Evolutionary conservation across 2,797 vertebrate species (phyloP), one percentile per base, ranked within the genome.

Genomic region (Eulemur mongoz): DNA sequence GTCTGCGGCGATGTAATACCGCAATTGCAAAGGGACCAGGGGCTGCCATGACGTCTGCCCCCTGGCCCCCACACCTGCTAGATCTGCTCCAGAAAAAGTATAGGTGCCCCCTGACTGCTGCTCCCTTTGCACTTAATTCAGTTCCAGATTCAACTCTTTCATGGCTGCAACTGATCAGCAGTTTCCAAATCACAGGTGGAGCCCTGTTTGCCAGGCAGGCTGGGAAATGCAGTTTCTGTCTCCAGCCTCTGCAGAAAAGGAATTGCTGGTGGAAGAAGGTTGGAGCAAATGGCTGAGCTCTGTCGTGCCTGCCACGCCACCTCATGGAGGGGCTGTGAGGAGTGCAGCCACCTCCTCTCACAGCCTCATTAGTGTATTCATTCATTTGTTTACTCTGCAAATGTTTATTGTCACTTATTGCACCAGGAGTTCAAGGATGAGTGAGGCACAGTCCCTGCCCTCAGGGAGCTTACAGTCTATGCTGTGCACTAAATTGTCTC

Each of bases 61-160:
- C 38, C 1, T 30, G 20, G 10, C 35, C 48, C 17, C 30, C 20
- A 14, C 10, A 32, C 43, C 35, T 40, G 27, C 45, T 52, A 27
- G 30, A 27, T 65, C 9, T 20, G 5, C 57, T 35, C 1, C 2
- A 45, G 10, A 40, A 17, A 12, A 52, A n/a, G 23, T 18, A 32
- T 4, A 35, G 54, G 17, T 40, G 17, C 5, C 1, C 13, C 23
- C 22, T 0, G 0, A 63, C 43, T n/a, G 43, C 50, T 0, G 0
- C 54, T 61, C 30, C 23, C 54, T 72, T 35, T 32, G 40, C 73
- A 18, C 38, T 15, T 54, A 27, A 40, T 73, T 18, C 35, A n/a
- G 17, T 35, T 76, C 43, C 30, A 43, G 50, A 38, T n/a, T 61
- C 65, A 69, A 0, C 7, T 22, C 12, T 52, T 30, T 73, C 5